These are phyloP conservation scores for Herminia tarsipennalis DNA, from an alignment of 2,888 invertebrate genomes.

Conservation along the genomic window DNA sequence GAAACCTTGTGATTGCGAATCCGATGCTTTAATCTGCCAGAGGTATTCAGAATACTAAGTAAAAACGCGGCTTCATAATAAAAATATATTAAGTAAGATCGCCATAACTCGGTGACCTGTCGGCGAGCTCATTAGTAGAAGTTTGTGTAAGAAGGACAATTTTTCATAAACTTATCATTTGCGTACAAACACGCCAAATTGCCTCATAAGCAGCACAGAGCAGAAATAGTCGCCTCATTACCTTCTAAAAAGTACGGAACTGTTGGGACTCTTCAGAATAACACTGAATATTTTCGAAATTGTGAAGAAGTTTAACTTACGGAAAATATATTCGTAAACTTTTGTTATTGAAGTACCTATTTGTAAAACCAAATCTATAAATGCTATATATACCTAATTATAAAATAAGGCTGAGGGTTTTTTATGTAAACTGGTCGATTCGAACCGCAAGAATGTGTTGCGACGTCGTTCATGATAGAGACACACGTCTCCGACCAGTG, in stretches of 20 bases:
- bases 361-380: too few relatives aligned
- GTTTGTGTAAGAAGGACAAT: slow-evolving; percentile 27
- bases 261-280: slow-evolving; percentile 21
- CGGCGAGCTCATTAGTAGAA: slow-evolving; percentile 37
- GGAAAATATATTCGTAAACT: not conserved
- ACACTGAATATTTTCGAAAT: slow-evolving; percentile 12
- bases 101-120: not conserved
- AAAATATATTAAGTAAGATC: not conserved
- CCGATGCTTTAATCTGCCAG: not conserved
- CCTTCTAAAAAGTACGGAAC: slow-evolving; percentile 32
- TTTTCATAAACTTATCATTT: slow-evolving; percentile 44
- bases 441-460: too few relatives aligned
- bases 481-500: too few relatives aligned
- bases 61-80: too few relatives aligned
- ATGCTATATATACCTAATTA: too few relatives aligned
- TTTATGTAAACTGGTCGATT: too few relatives aligned
- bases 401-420: too few relatives aligned
- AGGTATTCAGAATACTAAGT: too few relatives aligned
- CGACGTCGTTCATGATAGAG: too few relatives aligned
- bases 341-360: too few relatives aligned
- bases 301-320: not conserved
- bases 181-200: slow-evolving; percentile 38
- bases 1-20: too few relatives aligned
- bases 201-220: slow-evolving; percentile 21
- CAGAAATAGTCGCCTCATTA: slow-evolving; percentile 38